phyloP scores from a whole-genome alignment of 2,797 vertebrate genomes.

The Amazona finschi region DNA sequence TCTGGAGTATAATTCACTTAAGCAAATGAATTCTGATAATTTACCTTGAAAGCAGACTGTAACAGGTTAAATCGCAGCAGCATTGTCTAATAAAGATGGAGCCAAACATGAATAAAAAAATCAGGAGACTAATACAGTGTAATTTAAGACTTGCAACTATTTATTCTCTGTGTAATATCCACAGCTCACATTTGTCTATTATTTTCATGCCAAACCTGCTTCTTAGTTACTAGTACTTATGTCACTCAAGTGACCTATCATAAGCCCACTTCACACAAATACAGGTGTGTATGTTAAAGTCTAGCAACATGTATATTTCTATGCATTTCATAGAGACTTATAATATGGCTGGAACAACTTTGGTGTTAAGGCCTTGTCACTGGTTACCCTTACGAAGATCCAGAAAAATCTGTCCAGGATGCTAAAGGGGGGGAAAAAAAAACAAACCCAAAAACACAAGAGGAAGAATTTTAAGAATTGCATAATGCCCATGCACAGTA shows the following conservation, averaged over 20 bases:
- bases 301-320: background rate
- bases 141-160: background rate
- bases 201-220: background rate
- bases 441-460: background rate
- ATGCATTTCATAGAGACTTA: background rate
- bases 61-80: background rate
- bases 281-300: fast-evolving
- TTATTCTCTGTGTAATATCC: background rate
- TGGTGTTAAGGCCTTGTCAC: background rate
- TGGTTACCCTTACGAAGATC: background rate
- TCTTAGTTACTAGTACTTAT: background rate
- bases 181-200: background rate
- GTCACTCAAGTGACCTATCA: background rate
- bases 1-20: background rate
- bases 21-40: background rate
- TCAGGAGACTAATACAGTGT: background rate
- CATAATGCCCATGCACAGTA: background rate
- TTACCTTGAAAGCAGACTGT: background rate
- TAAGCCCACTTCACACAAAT: background rate
- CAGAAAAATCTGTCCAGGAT: background rate
- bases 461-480: background rate
- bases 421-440: background rate
- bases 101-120: background rate
- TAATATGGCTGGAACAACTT: background rate
- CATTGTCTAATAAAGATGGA: background rate